Percentiles rank a stretch among this genome's conserved stretches.
Conservation (phyloP, 2,888 invertebrate genomes). For the Blera fallax region DNA sequence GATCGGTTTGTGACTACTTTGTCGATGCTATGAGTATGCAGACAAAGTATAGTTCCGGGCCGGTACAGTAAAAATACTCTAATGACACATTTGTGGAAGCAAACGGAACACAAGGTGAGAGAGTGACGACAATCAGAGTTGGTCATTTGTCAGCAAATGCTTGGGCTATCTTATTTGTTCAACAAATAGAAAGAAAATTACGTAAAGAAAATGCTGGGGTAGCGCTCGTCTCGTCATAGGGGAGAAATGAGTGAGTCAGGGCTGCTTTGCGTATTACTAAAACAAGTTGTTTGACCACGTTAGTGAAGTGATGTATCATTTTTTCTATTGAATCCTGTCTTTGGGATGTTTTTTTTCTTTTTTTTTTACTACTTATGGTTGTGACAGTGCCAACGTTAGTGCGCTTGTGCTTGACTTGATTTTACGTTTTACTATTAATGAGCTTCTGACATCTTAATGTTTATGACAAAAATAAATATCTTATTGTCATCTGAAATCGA, state of each 20-base stretch:
- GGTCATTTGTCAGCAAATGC: neutral
- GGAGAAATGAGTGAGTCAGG: neutral
- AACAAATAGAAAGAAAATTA: conserved; percentile 30
- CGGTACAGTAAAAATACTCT: conserved; percentile 39
- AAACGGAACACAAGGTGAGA: conserved; percentile 7
- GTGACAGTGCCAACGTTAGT: neutral
- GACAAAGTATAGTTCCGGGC: conserved; percentile 26
- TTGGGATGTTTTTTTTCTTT: neutral
- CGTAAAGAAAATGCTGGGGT: neutral
- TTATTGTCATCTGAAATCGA: neutral
- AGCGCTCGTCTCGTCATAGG: neutral
- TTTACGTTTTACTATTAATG: neutral
- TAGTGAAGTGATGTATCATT: conserved; percentile 4
- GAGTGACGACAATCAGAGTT: conserved; percentile 25
- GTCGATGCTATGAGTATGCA: neutral
- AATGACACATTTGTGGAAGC: conserved; percentile 25
- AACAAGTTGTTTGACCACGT: neutral
- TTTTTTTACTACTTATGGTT: neutral
- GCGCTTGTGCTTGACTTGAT: neutral
- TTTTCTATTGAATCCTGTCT: neutral
- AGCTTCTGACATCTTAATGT: neutral
- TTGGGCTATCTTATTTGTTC: neutral
- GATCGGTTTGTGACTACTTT: neutral
- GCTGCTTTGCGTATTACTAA: neutral
- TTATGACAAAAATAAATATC: neutral